Conservation (phyloP, 1,140 invertebrate species). For the Cotesia glomerata region DNA sequence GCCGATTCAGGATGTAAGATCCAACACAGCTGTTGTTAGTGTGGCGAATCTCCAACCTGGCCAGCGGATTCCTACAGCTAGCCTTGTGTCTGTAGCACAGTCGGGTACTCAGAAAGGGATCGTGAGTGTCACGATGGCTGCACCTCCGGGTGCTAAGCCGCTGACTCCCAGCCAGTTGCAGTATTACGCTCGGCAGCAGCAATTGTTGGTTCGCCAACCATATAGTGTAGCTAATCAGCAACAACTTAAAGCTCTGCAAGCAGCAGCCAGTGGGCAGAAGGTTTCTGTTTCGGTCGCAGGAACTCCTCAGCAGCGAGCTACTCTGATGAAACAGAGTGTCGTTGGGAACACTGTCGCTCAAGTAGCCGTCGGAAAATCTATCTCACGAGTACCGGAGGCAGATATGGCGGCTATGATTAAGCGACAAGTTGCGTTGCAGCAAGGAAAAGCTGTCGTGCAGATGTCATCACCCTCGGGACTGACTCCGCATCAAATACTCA, state of each 20-base stretch:
- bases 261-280: conserved; percentile 51
- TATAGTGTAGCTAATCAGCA: not conserved
- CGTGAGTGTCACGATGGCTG: conserved; percentile 54
- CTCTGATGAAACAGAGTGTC: conserved; percentile 58
- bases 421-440: conserved; percentile 68
- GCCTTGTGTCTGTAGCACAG: conserved; percentile 50
- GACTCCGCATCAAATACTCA: conserved; percentile 65
- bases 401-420: conserved; percentile 77
- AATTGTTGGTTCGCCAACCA: conserved; percentile 12
- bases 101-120: conserved; percentile 52
- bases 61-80: conserved; percentile 51
- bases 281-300: conserved; percentile 50
- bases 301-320: conserved; percentile 49
- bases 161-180: conserved; percentile 66
- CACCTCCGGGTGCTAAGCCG: conserved; percentile 58
- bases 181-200: conserved; percentile 60
- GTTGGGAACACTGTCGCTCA: conserved; percentile 57
- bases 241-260: conserved; percentile 50
- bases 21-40: conserved; percentile 50
- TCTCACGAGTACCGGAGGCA: conserved; percentile 68
- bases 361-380: conserved; percentile 57
- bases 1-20: conserved; percentile 50
- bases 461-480: conserved; percentile 56
- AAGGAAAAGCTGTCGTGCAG: conserved; percentile 63
- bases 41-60: conserved; percentile 52